Evolutionary conservation across 2,113 vertebrate species (phyloP), one percentile per base, ranked within the genome.

Genomic region (Megaceryle maxima): DNA sequence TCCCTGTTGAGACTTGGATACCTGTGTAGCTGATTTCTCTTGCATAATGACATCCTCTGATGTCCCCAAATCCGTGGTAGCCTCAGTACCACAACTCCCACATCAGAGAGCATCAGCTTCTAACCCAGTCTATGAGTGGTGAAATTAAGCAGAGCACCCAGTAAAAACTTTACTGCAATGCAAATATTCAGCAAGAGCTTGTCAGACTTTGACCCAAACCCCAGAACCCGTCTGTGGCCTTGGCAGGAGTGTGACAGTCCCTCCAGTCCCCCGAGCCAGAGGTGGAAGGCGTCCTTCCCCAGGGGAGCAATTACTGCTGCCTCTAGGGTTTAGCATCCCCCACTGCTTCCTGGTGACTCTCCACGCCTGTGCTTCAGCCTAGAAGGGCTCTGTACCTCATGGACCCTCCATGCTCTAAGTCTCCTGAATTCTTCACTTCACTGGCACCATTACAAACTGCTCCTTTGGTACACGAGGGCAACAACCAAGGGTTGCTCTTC

Each of bases 101-200:
- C 51, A 59, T 8, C 41, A 70, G n/a, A 0, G 1, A 79, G 46
- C 22, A 56, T 4, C 83, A 69, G 31, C 41, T 44, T 53, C 74
- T 43, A 39, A 69, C 16, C 5, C 28, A 55, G 25, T 17, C 18
- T 13, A 6, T 4, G 22, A 74, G 56, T 0, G 0, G 37, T 6
- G 7, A 83, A 88, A 74, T 62, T n/a, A 43, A 69, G 81, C 51
- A 33, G 35, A 57, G 17, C 5, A 33, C 7, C 14, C n/a, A 53
- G 8, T 10, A 50, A 83, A 43, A 85, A 6, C 18, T 70, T 11
- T 8, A 19, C 41, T 16, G 57, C 25, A 46, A 56, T 31, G 29
- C 4, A 63, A 78, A 55, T 13, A 75, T 10, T 60, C 64, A 39
- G n/a, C 29, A 83, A 19, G 39, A 83, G 37, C 63, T 50, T 46